These are phyloP conservation scores for Lithodes maja DNA, from an alignment of 2,888 invertebrate genomes.

Conservation along the genomic window DNA sequence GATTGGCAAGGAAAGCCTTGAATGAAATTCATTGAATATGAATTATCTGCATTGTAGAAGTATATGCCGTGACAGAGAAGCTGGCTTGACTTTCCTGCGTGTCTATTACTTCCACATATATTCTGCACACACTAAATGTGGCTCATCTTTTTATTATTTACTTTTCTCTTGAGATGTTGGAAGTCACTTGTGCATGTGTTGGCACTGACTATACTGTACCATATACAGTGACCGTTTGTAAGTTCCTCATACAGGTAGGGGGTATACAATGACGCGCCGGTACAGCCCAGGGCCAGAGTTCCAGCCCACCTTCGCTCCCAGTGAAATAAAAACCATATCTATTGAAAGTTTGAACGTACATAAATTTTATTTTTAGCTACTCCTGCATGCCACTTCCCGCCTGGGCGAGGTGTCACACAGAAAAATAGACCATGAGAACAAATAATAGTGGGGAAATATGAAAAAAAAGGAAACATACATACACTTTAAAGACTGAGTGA, in stretches of 20 bases:
- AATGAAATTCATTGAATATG: constrained; percentile 37
- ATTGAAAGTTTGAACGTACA: too few species aligned
- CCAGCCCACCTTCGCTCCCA: too few species aligned
- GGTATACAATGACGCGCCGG: constrained; percentile 35
- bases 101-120: constrained; percentile 46
- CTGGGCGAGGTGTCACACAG: too few species aligned
- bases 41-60: constrained; percentile 26
- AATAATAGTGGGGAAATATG: too few species aligned
- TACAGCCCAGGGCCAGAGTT: neutral
- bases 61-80: constrained; percentile 30
- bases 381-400: too few species aligned
- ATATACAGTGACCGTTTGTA: constrained; percentile 37
- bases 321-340: too few species aligned
- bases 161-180: constrained; percentile 53
- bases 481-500: too few species aligned
- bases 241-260: constrained; percentile 41
- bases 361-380: too few species aligned
- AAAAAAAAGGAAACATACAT: too few species aligned
- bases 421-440: too few species aligned
- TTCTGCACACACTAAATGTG: constrained; percentile 52
- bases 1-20: constrained; percentile 42
- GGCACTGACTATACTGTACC: constrained; percentile 30
- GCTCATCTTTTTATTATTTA: constrained; percentile 41
- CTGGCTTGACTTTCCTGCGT: constrained; percentile 36
- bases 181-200: constrained; percentile 38